Conservation (phyloP, 1,140 invertebrate genomes). For the Aphaenogaster ashmeadi region DNA sequence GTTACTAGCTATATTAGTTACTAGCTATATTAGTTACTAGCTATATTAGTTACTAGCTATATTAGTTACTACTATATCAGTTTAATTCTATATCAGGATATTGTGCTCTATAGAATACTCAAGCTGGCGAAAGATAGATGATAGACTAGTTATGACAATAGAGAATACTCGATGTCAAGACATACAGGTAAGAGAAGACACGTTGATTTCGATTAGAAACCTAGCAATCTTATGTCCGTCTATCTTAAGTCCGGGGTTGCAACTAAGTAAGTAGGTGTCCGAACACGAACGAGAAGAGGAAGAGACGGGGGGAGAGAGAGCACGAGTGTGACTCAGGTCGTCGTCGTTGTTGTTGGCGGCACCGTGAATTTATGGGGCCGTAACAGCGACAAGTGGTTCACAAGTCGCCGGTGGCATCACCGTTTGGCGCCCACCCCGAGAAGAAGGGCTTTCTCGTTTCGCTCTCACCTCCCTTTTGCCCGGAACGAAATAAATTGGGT, state of each 20-base stretch:
- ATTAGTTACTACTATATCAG: neutral
- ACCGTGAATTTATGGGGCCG: constrained; percentile 86
- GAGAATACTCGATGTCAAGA: constrained; percentile 54
- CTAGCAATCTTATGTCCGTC: constrained; percentile 18
- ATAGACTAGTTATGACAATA: constrained; percentile 33
- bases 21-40: neutral
- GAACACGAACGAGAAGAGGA: constrained; percentile 67
- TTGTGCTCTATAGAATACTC: neutral
- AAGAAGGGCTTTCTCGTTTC: constrained; percentile 83
- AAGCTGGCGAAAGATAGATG: neutral
- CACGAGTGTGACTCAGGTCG: constrained; percentile 66
- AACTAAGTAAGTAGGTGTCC: constrained; percentile 76
- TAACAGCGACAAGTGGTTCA: constrained; percentile 88
- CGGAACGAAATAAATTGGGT: constrained; percentile 86
- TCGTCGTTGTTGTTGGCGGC: constrained; percentile 74
- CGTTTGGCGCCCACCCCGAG: constrained; percentile 82
- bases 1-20: neutral
- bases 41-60: neutral
- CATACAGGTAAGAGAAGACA: constrained; percentile 51
- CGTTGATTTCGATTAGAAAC: constrained; percentile 74
- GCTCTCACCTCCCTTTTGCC: constrained; percentile 80
- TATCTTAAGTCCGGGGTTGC: constrained; percentile 48
- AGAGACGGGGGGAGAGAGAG: constrained; percentile 45
- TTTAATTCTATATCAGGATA: neutral
- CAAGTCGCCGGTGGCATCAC: constrained; percentile 87